A percentile compares a stretch with the other conserved stretches of the same genome.
These are phyloP conservation scores for Trypoxylon attenuatum DNA, from an alignment of 2,888 invertebrate species.

Conservation along the genomic window DNA sequence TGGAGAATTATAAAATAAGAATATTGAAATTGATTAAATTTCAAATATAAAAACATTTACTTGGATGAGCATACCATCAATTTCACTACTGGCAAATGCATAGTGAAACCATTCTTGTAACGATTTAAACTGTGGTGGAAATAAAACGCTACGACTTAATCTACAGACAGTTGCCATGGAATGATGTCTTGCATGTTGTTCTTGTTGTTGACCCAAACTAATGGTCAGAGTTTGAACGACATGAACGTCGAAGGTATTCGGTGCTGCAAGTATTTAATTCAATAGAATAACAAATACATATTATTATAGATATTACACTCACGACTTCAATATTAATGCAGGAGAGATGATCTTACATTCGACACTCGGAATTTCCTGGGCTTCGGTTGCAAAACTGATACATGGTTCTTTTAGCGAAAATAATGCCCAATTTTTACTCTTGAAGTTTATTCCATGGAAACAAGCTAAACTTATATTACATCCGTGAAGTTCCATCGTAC, in stretches of 20 bases:
- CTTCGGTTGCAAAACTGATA: constrained; percentile 94
- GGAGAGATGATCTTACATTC: constrained; percentile 75
- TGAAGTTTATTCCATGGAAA: constrained; percentile 98
- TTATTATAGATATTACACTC: background rate
- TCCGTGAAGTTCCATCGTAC: constrained; percentile 91
- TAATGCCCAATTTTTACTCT: constrained; percentile 95
- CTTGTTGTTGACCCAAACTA: constrained; percentile 85
- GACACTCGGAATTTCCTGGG: constrained; percentile 87
- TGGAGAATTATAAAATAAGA: background rate
- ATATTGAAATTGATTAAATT: background rate
- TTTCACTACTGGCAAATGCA: constrained; percentile 95
- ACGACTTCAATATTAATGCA: background rate
- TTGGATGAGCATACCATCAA: constrained; percentile 94
- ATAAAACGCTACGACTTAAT: constrained; percentile 92
- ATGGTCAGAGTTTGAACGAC: constrained; percentile 94
- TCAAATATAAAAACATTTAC: constrained; percentile 9
- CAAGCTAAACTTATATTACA: constrained; percentile 96
- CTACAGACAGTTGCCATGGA: constrained; percentile 97
- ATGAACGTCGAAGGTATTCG: constrained; percentile 81
- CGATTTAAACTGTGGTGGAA: constrained; percentile 96
- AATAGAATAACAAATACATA: background rate
- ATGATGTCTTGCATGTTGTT: constrained; percentile 82
- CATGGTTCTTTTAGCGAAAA: constrained; percentile 95
- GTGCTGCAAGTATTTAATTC: constrained; percentile 47
- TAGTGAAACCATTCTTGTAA: constrained; percentile 98